Base-by-base conservation (phyloP, 2,888 invertebrate genomes). In the Xylota sylvarum region DNA sequence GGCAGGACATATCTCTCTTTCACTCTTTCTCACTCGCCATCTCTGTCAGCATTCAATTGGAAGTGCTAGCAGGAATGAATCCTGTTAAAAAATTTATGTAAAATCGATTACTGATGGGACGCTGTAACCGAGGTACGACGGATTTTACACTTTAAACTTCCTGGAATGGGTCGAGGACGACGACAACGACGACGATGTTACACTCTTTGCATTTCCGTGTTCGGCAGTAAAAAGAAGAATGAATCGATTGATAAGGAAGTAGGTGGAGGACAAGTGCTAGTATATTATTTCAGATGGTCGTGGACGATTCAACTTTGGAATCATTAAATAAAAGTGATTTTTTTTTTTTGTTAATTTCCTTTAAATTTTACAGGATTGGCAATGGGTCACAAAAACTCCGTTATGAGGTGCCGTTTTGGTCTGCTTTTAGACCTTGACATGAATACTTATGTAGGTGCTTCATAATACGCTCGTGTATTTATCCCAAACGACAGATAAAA, bases 1-100 rank as follows among this genome's bases (percentile, higher is more conserved):
- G n/a, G 40, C 14, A 27, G 23, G 19, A 32, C 23, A 55, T 64
- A 32, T 37, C 12, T 2, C 23, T 30, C 5, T 52, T 14, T 12
- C 7, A 9, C 7, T 17, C 23, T 23, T 0, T 19, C 10, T 14
- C 35, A 0, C 14, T 35, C 4, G 19, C 30, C 3, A 14, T 37
- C 58, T 23, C 7, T 17, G 4, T 46, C 17, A 43, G 52, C 40
- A 37, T 77, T 81, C 52, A 60, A 65, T 73, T 73, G 43, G 58
- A 72, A 60, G 67, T 67, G 78, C 58, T 60, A 62, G 48, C 69
- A 48, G 69, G 72, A 83, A 77, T 69, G 79, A 69, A 70, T 79
- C 50, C 69, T 69, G 79, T 79, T 84, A 74, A 79, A 79, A 62
- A 84, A 84, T 74, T 73, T 84, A 84, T 79, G 84, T 69, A 65